These are phyloP conservation scores for Diprion similis DNA, from an alignment of 1,140 invertebrate species.

Conservation along the genomic window DNA sequence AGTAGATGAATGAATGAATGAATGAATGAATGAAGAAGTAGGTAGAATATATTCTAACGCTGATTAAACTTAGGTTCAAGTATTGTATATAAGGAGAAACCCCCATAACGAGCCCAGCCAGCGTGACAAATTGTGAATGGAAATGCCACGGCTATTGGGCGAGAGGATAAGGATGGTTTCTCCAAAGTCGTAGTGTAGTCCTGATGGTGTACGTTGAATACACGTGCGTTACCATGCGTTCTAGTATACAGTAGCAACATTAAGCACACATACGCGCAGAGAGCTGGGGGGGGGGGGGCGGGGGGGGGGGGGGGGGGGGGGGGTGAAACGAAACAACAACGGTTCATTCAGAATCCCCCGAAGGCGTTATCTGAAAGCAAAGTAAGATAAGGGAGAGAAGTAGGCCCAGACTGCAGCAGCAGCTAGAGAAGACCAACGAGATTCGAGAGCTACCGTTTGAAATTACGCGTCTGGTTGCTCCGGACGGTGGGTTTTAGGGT, in stretches of 20 bases:
- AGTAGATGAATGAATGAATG: too few relatives aligned
- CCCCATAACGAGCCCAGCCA: background rate
- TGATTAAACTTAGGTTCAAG: too few relatives aligned
- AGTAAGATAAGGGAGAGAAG: background rate
- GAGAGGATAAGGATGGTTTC: background rate
- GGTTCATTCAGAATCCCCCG: conserved; percentile 30
- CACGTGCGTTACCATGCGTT: background rate
- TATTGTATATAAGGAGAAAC: too few relatives aligned
- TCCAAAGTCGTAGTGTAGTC: background rate
- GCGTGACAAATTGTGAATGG: background rate
- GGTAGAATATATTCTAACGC: too few relatives aligned
- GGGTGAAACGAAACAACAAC: conserved; percentile 18
- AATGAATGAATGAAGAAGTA: too few relatives aligned
- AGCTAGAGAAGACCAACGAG: background rate
- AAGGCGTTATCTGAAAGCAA: conserved; percentile 3
- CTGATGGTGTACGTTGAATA: background rate
- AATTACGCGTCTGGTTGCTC: conserved; percentile 3
- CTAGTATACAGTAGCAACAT: background rate
- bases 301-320: background rate
- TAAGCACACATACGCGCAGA: background rate
- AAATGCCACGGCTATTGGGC: background rate
- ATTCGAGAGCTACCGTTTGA: conserved; percentile 7
- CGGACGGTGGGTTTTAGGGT: background rate
- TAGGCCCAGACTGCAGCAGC: background rate
- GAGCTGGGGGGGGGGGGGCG: background rate